Base-by-base conservation (phyloP, 2,888 invertebrate genomes). In the Eristalinus sepulchralis region DNA sequence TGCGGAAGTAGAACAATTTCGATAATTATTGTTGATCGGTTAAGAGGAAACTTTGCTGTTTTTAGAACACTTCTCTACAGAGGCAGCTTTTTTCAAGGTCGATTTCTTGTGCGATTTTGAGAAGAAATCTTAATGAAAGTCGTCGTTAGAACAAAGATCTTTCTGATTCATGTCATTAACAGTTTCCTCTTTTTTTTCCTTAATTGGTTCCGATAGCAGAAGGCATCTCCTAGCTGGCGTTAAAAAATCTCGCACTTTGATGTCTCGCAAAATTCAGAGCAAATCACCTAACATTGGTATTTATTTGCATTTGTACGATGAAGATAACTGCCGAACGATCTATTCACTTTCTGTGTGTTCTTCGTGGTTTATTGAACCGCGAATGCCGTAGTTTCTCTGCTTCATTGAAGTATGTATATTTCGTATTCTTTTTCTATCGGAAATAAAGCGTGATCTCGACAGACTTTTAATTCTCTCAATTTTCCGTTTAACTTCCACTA, bases 1-100 rank as follows among this genome's bases (percentile, higher is more conserved):
- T 11, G 47, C 22, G 13, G 13, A 53, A 63, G 9, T 62, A 33
- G 34, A 73, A 55, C 36, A 34, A 8, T 64, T 60, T 63, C 72
- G 53, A 53, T 55, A 55, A 24, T 64, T 33, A 24, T 33, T 27
- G 55, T 47, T 17, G n/a, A 17, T 47, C 47, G 47, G 47, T 47
- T 47, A 17, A 47, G 17, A 17, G 1, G 8, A 17, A 17, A n/a
- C n/a, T n/a, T 47, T 47, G 3, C 47, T 39, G 2, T n/a, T n/a
- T n/a, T n/a, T 39, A 5, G 39, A n/a, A 1, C 3, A 17, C 8
- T 47, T n/a, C 47, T 47, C 47, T 17, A 3, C n/a, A 4, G 17
- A 8, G 6, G 2, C 1, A 8, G 0, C 17, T 17, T 17, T 8
- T 47, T 47, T 17, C 5, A 47, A 27, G 27, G 27, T 27, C 27